A percentile compares a stretch with the other conserved stretches of the same genome.
phyloP scores from a whole-genome alignment of 1,140 invertebrate genomes.

The Drosophila sulfurigaster region DNA sequence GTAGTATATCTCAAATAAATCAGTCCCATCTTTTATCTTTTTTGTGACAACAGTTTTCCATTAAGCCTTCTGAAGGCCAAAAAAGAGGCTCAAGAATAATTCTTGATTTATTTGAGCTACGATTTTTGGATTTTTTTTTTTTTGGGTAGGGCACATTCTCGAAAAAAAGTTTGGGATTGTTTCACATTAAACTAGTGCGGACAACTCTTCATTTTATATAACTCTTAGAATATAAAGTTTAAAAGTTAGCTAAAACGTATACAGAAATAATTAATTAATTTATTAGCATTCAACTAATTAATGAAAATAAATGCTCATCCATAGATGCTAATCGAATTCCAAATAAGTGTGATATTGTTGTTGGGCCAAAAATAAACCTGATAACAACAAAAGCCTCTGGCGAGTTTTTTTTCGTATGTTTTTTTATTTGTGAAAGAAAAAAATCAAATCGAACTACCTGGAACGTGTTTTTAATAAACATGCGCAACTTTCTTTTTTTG shows the following conservation, averaged over 20 bases:
- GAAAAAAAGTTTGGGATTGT: neutral
- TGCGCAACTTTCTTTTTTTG: conserved; percentile 78
- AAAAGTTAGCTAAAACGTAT: neutral
- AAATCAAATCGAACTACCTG: conserved; percentile 42
- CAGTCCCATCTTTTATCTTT: neutral
- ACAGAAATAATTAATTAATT: conserved; percentile 3
- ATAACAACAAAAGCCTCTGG: neutral
- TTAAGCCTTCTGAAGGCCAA: neutral
- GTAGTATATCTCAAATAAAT: neutral
- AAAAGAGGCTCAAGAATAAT: neutral
- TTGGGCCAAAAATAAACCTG: conserved; percentile 4
- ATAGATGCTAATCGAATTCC: conserved; percentile 1
- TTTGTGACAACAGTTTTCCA: neutral
- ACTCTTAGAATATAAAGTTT: neutral
- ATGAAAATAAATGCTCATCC: neutral
- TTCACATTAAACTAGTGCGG: neutral
- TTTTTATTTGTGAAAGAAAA: conserved; percentile 3
- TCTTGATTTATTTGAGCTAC: neutral
- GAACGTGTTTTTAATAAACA: conserved; percentile 79
- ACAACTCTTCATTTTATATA: neutral
- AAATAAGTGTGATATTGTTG: conserved; percentile 1
- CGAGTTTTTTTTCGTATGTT: conserved; percentile 8
- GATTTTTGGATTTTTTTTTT: neutral
- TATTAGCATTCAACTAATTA: neutral
- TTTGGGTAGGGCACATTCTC: neutral